A percentile compares a stretch with the other conserved stretches of the same genome.
Evolutionary conservation across 2,797 vertebrate genomes (phyloP).

Genomic region (Menidia menidia): DNA sequence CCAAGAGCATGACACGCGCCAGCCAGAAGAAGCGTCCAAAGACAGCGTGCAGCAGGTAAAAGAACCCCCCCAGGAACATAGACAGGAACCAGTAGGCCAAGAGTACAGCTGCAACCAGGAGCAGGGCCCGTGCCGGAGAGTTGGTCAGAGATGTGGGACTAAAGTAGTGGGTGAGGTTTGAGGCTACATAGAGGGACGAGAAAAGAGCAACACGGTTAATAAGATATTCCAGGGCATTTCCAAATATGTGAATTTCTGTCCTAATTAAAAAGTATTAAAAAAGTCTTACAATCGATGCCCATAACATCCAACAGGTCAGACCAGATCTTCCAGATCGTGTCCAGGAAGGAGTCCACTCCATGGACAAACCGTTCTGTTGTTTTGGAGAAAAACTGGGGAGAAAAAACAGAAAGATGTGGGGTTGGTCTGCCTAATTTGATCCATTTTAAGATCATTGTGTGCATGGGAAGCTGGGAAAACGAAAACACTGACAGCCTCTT

Average conservation of each 20-base stretch:
- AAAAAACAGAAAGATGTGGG: neutral
- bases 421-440: neutral
- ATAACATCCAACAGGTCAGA: conserved; percentile 93
- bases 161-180: conserved; percentile 93
- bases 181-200: conserved; percentile 60
- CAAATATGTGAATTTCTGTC: neutral
- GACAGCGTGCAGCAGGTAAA: conserved; percentile 88
- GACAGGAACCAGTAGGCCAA: conserved; percentile 95
- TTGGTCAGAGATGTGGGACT: conserved; percentile 88
- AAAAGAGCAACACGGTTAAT: neutral
- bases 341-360: conserved; percentile 92
- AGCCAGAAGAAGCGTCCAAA: conserved; percentile 98
- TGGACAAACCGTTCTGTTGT: conserved; percentile 94
- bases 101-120: conserved; percentile 89
- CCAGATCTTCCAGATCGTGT: conserved; percentile 95
- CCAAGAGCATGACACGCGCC: conserved; percentile 88
- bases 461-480: too few species aligned
- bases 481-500: too few species aligned
- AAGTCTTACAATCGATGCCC: conserved; percentile 92
- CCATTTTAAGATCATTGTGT: neutral
- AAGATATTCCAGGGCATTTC: neutral
- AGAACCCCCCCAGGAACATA: conserved; percentile 92
- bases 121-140: conserved; percentile 89
- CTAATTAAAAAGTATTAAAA: too few species aligned
- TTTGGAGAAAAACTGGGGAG: conserved; percentile 91